These are phyloP conservation scores for Scomber colias DNA, from an alignment of 2,113 vertebrate genomes.

Conservation along the genomic window DNA sequence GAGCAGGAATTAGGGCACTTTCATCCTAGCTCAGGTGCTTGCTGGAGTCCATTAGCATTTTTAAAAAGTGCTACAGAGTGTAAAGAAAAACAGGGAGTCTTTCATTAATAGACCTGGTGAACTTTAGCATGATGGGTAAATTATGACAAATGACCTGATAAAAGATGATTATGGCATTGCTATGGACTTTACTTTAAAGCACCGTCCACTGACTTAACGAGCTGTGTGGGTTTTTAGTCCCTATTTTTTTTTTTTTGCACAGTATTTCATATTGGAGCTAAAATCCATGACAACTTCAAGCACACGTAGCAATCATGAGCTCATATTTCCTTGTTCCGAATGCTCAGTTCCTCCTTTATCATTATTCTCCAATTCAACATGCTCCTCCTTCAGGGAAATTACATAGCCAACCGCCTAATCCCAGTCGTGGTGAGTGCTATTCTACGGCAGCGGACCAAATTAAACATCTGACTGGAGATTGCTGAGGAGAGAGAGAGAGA, in stretches of 20 bases:
- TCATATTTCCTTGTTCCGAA: constrained; percentile 70
- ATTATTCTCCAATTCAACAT: constrained; percentile 82
- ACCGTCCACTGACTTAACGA: constrained; percentile 8
- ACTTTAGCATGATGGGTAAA: constrained; percentile 71
- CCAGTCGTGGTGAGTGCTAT: constrained; percentile 72
- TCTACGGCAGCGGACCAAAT: constrained; percentile 81
- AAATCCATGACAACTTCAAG: constrained; percentile 55
- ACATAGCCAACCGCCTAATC: constrained; percentile 74
- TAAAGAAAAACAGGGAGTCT: constrained; percentile 76
- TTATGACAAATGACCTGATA: constrained; percentile 62
- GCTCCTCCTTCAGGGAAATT: constrained; percentile 85
- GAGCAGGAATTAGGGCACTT: constrained; percentile 88
- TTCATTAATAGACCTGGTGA: constrained; percentile 78
- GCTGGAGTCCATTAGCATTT: constrained; percentile 85
- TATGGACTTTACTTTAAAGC: constrained; percentile 24
- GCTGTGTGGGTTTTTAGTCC: not conserved
- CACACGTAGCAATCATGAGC: constrained; percentile 60
- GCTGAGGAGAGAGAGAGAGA: constrained; percentile 41
- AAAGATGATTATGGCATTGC: constrained; percentile 21
- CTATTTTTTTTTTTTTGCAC: not conserved
- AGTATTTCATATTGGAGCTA: constrained; percentile 24
- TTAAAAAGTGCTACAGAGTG: constrained; percentile 76
- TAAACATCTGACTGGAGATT: constrained; percentile 81
- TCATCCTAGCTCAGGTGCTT: constrained; percentile 84
- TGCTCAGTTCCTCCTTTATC: constrained; percentile 79